Evolutionary conservation across 2,888 invertebrate genomes (phyloP).

Genomic region (Dexiosoma caninum): DNA sequence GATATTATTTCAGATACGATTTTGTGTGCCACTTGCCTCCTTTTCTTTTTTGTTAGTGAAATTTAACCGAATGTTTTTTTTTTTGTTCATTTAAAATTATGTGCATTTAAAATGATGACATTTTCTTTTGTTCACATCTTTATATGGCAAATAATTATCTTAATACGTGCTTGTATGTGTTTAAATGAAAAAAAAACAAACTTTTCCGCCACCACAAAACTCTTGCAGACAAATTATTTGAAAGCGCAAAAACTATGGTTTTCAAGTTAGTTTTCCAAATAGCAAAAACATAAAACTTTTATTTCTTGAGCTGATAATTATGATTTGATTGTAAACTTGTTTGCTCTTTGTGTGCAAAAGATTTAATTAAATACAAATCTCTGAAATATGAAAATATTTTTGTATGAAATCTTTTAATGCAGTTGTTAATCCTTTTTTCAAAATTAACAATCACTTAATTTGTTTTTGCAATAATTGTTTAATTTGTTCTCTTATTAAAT

Average conservation of each 20-base stretch:
- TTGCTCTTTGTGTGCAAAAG: background rate
- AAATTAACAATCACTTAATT: background rate
- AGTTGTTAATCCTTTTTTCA: background rate
- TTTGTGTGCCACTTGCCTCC: background rate
- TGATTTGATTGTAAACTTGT: background rate
- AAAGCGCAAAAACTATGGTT: conserved; percentile 14
- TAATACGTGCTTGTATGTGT: background rate
- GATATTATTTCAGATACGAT: conserved; percentile 3
- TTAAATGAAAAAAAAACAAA: background rate
- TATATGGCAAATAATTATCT: background rate
- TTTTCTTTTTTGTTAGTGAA: background rate
- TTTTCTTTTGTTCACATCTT: conserved; percentile 26
- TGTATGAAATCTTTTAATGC: background rate
- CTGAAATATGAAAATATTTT: background rate
- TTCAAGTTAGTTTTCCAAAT: background rate
- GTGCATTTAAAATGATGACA: conserved; percentile 57
- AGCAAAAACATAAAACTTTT: background rate
- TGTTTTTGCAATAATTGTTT: conserved; percentile 1
- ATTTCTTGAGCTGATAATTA: conserved; percentile 23
- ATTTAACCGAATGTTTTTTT: conserved; percentile 23
- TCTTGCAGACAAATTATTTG: conserved; percentile 27
- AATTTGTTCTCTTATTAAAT: conserved; percentile 2
- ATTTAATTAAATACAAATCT: background rate
- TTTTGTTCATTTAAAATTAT: conserved; percentile 50
- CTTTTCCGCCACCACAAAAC: conserved; percentile 28